Evolutionary conservation across 2,113 vertebrate species (phyloP), one percentile per base, ranked within the genome.

Genomic region (Ondatra zibethicus): DNA sequence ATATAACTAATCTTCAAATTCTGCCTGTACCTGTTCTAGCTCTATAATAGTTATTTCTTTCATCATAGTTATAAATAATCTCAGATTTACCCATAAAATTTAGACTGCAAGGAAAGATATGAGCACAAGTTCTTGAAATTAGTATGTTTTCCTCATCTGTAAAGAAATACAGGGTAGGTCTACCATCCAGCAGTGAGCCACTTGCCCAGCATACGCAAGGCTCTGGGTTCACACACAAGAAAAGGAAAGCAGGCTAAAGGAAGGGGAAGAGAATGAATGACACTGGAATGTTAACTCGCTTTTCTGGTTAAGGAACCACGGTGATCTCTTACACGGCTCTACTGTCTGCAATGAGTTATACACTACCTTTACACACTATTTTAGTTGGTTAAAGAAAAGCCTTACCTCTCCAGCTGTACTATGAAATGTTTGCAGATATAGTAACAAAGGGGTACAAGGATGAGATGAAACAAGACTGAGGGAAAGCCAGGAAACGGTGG

Each of bases 51-150:
- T 31, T 42, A 27, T 16, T 91, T 92, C 58, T 92, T 91, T 33
- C 4, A 50, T 55, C 17, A 39, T 3, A 75, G 19, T 39, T 84
- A 42, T 95, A 92, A 95, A 78, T 86, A 45, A 93, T 19, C 84
- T 94, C 88, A 72, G 33, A 66, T 52, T 47, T 94, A 36, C 27
- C n/a, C 91, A 94, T 33, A 88, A 82, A 89, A 68, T 87, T 91
- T 73, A 33, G 33, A 29, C 63, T 65, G 36, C 0, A 92, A 47
- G 36, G 10, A 63, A 89, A 36, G 39, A 27, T 89, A 91, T 25
- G 52, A 45, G 39, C 14, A 88, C 73, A 93, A 61, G 19, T 16
- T 78, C 47, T 81, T 89, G 76, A 86, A 95, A 88, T 36, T 52
- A n/a, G 23, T 58, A 58, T 58, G 19, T 85, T 81, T 84, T 81